Evolutionary conservation across 1,140 invertebrate genomes (phyloP).

Genomic region (Dinothrombium tinctorium): DNA sequence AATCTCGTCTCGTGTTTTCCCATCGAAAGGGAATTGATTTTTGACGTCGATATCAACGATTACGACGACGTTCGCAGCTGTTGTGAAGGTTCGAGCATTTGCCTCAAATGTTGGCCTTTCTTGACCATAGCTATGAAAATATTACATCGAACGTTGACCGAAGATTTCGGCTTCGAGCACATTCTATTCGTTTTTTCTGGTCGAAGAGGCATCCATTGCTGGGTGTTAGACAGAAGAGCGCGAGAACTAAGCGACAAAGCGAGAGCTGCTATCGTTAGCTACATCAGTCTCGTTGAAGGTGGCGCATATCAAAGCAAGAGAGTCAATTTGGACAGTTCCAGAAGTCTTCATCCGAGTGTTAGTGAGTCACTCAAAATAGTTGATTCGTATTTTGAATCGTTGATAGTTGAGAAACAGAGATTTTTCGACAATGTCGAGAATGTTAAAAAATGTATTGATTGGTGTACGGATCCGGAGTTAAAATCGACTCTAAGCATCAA

Average conservation of each 20-base stretch:
- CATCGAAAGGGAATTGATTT: conserved; percentile 69
- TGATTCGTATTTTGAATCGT: conserved; percentile 20
- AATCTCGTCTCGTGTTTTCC: conserved; percentile 23
- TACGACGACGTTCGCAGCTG: conserved; percentile 79
- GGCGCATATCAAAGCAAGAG: conserved; percentile 53
- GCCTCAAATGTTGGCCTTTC: conserved; percentile 86
- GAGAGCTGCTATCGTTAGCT: conserved; percentile 54
- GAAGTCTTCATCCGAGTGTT: conserved; percentile 36
- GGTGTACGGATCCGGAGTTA: conserved; percentile 5
- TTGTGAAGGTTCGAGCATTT: conserved; percentile 64
- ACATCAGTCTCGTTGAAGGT: conserved; percentile 41
- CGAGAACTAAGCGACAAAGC: conserved; percentile 37
- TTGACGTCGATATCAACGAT: conserved; percentile 99
- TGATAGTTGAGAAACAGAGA: conserved; percentile 23
- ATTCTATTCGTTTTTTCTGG: conserved; percentile 94
- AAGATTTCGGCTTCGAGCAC: conserved; percentile 80
- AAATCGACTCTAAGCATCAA: neutral
- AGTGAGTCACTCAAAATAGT: conserved; percentile 18
- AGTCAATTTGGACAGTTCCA: conserved; percentile 37
- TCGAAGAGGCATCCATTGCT: conserved; percentile 84
- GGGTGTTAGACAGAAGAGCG: conserved; percentile 74
- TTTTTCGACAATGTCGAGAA: conserved; percentile 21
- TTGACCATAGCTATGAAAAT: conserved; percentile 82
- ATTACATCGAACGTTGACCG: conserved; percentile 55
- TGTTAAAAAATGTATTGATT: conserved; percentile 18